Conservation (phyloP, 2,113 vertebrate species). For the Pseudopodoces humilis region DNA sequence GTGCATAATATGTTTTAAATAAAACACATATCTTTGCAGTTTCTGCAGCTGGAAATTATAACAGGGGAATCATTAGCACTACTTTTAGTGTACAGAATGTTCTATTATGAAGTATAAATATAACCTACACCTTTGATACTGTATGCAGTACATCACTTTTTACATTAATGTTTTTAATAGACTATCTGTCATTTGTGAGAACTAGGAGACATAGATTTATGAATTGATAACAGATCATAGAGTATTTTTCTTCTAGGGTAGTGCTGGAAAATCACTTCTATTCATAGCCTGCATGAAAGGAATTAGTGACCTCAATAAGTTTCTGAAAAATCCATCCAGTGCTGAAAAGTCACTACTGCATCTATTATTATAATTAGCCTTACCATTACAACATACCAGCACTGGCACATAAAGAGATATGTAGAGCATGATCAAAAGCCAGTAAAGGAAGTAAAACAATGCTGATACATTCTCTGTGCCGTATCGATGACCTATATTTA, state of each 20-base stretch:
- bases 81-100: background rate
- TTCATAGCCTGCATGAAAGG: conserved; percentile 35
- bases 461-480: accelerated
- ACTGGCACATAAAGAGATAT: background rate
- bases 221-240: conserved; percentile 30
- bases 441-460: background rate
- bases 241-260: background rate
- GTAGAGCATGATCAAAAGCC: background rate
- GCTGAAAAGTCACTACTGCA: background rate
- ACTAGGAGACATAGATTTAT: background rate
- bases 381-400: background rate
- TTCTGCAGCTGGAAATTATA: background rate
- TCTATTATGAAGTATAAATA: background rate
- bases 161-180: background rate
- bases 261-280: conserved; percentile 16
- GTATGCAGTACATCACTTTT: background rate
- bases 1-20: background rate
- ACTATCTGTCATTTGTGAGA: background rate
- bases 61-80: background rate
- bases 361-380: conserved; percentile 2
- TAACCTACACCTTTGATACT: conserved; percentile 13
- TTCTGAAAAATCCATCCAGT: conserved; percentile 15
- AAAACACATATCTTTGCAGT: background rate
- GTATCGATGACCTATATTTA: background rate
- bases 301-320: conserved; percentile 28